phyloP scores from a whole-genome alignment of 2,113 vertebrate species.

The Lepus americanus region DNA sequence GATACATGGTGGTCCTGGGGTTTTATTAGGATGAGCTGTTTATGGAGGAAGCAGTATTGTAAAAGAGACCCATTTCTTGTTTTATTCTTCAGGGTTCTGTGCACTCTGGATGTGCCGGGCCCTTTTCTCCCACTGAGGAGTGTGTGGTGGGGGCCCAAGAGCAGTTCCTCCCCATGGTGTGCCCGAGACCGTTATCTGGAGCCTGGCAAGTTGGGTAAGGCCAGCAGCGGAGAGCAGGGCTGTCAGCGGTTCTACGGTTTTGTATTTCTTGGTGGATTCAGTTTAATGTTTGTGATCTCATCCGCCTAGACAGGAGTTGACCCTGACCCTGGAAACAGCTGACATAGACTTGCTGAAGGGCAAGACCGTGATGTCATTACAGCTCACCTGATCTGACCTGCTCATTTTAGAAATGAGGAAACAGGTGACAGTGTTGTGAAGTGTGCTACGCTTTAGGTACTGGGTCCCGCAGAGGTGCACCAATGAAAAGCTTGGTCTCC shows the following conservation, averaged over 20 bases:
- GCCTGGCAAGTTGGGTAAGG: too few relatives aligned
- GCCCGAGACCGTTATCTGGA: neutral
- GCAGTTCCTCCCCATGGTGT: neutral
- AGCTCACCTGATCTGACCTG: too few relatives aligned
- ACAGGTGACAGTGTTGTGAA: neutral
- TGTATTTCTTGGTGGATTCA: neutral
- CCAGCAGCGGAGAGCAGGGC: too few relatives aligned
- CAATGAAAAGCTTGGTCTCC: too few relatives aligned
- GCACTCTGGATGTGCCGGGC: rapidly evolving
- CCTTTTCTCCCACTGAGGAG: rapidly evolving
- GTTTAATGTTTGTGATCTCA: neutral
- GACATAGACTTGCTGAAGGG: rapidly evolving
- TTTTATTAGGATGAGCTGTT: neutral
- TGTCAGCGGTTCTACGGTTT: neutral
- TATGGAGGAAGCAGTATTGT: rapidly evolving
- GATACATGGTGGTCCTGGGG: too few relatives aligned
- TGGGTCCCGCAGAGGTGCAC: too few relatives aligned
- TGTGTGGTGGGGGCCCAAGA: rapidly evolving
- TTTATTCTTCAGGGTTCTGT: neutral
- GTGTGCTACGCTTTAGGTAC: too few relatives aligned
- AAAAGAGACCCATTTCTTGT: neutral
- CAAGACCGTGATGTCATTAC: rapidly evolving
- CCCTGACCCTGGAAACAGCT: neutral
- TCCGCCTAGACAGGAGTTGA: neutral
- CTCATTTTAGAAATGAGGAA: neutral